A percentile compares a stretch with the other conserved stretches of the same genome.
These are phyloP conservation scores for Kryptopterus vitreolus DNA, from an alignment of 2,797 vertebrate species.

Conservation along the genomic window DNA sequence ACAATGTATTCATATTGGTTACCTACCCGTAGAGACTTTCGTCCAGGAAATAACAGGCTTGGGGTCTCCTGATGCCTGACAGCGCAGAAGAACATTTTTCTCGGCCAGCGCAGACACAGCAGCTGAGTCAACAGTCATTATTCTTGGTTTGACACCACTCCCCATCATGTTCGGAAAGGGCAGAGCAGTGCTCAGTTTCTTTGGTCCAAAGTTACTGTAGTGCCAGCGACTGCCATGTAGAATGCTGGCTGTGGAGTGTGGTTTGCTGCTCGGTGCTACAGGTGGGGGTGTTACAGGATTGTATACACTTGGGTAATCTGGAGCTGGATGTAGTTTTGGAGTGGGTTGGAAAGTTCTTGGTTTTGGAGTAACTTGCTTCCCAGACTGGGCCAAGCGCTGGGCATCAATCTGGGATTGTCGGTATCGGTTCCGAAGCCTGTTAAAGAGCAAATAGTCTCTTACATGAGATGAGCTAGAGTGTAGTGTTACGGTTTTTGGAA, in stretches of 20 bases:
- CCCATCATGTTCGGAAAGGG: constrained; percentile 67
- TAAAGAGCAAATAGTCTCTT: constrained; percentile 69
- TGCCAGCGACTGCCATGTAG: constrained; percentile 61
- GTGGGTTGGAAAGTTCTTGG: constrained; percentile 56
- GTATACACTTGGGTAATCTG: constrained; percentile 52
- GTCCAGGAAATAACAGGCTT: constrained; percentile 74
- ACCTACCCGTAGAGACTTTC: constrained; percentile 78
- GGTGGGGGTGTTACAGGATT: constrained; percentile 49
- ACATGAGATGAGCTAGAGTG: constrained; percentile 43
- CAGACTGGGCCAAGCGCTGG: constrained; percentile 66
- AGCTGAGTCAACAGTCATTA: constrained; percentile 64
- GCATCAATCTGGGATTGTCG: constrained; percentile 75
- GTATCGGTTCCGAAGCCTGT: constrained; percentile 75
- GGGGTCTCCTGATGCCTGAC: constrained; percentile 72
- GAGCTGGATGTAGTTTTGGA: constrained; percentile 45
- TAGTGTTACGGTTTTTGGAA: constrained; percentile 36
- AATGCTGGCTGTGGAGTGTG: constrained; percentile 46
- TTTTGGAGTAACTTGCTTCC: constrained; percentile 67
- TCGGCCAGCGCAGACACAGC: constrained; percentile 74
- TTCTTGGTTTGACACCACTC: constrained; percentile 67
- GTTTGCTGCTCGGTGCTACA: constrained; percentile 55
- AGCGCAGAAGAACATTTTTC: constrained; percentile 70
- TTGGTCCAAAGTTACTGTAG: constrained; percentile 58
- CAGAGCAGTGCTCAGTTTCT: constrained; percentile 63
- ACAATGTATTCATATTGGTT: not conserved